These are phyloP conservation scores for Lasioglossum albipes DNA, from an alignment of 1,140 invertebrate species.

Conservation along the genomic window DNA sequence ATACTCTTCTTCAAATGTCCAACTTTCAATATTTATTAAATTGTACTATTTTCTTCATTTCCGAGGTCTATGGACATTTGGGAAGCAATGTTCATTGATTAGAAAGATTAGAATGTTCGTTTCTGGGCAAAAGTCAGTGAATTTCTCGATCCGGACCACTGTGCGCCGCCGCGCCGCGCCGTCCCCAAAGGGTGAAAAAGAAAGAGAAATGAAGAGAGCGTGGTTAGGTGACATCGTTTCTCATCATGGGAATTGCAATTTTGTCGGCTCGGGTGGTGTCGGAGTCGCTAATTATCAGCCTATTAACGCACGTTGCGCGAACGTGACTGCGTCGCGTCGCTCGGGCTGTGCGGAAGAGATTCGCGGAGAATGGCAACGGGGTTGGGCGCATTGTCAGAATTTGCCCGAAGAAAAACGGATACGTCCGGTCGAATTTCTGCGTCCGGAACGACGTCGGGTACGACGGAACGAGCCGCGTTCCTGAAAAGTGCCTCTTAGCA, in stretches of 20 bases:
- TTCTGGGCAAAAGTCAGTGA: no score
- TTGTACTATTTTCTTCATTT: no score
- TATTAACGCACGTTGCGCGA: conserved; percentile 28
- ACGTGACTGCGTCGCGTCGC: neutral
- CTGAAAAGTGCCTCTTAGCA: conserved; percentile 64
- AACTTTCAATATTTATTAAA: no score
- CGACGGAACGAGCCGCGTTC: conserved; percentile 36
- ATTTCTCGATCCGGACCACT: no score
- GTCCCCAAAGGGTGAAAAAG: no score
- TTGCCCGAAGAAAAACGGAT: neutral
- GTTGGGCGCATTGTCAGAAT: neutral
- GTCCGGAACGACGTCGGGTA: conserved; percentile 31
- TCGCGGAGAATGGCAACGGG: neutral
- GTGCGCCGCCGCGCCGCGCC: no score
- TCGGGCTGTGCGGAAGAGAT: no score
- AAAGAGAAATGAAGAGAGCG: no score
- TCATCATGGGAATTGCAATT: neutral
- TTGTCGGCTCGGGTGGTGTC: neutral
- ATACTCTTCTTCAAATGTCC: no score
- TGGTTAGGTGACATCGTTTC: neutral
- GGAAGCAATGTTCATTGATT: no score
- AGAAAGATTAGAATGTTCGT: no score
- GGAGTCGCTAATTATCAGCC: conserved; percentile 33
- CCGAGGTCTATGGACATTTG: no score
- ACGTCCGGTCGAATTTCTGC: conserved; percentile 45